phyloP scores from a whole-genome alignment of 2,113 vertebrate genomes.

The Chaenocephalus aceratus region DNA sequence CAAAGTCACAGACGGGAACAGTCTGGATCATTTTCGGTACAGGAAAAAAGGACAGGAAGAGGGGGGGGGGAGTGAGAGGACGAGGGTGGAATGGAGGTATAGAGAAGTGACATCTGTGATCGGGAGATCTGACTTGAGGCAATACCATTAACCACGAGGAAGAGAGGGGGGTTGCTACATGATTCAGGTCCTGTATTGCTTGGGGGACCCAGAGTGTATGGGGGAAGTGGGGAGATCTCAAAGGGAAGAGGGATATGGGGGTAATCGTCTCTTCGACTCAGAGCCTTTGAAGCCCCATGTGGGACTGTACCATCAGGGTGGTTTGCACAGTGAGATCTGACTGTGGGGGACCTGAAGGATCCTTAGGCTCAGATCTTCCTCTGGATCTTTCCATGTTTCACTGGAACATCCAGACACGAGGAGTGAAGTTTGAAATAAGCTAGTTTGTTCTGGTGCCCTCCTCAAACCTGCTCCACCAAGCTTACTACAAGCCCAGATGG shows the following conservation, averaged over 20 bases:
- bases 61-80: slow-evolving; percentile 44
- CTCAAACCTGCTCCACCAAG: slow-evolving; percentile 26
- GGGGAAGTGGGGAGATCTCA: slow-evolving; percentile 41
- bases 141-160: slow-evolving; percentile 67
- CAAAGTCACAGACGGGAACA: slow-evolving; percentile 80
- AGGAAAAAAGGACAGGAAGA: slow-evolving; percentile 53
- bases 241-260: slow-evolving; percentile 25
- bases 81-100: slow-evolving; percentile 65
- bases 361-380: slow-evolving; percentile 69
- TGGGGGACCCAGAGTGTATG: slow-evolving; percentile 70
- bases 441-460: slow-evolving; percentile 48
- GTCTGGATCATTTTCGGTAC: slow-evolving; percentile 59
- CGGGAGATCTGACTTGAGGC: slow-evolving; percentile 65
- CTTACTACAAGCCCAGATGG: slow-evolving; percentile 35
- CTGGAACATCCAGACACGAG: slow-evolving; percentile 47
- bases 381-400: slow-evolving; percentile 42
- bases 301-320: slow-evolving; percentile 38
- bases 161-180: slow-evolving; percentile 87
- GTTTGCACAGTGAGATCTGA: slow-evolving; percentile 70
- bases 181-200: slow-evolving; percentile 83
- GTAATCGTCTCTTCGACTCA: slow-evolving; percentile 54
- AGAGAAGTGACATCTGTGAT: slow-evolving; percentile 70
- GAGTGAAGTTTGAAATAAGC: slow-evolving; percentile 41
- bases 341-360: slow-evolving; percentile 59
- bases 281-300: slow-evolving; percentile 37